Evolutionary conservation across 2,888 invertebrate species (phyloP).

Genomic region (Drosophila quinaria): DNA sequence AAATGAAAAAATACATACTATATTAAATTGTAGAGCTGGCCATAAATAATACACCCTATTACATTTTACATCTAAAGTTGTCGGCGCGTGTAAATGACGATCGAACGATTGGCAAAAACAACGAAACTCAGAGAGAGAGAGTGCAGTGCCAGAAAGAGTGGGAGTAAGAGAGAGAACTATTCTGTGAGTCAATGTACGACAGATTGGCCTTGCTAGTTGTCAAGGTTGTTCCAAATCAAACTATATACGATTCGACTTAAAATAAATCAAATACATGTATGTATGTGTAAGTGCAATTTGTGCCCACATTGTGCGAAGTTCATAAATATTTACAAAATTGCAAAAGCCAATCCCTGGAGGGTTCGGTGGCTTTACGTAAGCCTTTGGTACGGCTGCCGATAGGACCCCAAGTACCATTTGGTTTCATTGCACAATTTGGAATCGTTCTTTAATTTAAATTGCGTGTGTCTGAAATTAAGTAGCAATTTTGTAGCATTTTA

Average conservation of each 20-base stretch:
- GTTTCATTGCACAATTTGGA: conserved; percentile 19
- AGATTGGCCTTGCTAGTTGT: conserved; percentile 27
- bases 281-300: conserved; percentile 11
- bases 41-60: conserved; percentile 39
- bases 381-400: conserved; percentile 7
- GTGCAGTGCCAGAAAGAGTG: not conserved
- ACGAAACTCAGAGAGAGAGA: not conserved
- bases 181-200: conserved; percentile 52
- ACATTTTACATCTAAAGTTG: conserved; percentile 26
- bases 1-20: not conserved
- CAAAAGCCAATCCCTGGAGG: not conserved
- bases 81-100: conserved; percentile 42
- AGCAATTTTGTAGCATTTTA: conserved; percentile 1
- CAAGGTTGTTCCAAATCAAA: conserved; percentile 44
- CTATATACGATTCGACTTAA: not conserved
- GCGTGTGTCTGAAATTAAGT: conserved; percentile 1
- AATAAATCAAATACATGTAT: not conserved
- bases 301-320: conserved; percentile 44
- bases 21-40: conserved; percentile 39
- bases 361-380: conserved; percentile 36
- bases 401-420: conserved; percentile 18
- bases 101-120: not conserved
- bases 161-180: not conserved
- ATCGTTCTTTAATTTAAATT: not conserved
- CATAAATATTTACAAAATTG: conserved; percentile 17